Evolutionary conservation across 2,888 invertebrate genomes (phyloP).

Genomic region (Apotomis turbidana): DNA sequence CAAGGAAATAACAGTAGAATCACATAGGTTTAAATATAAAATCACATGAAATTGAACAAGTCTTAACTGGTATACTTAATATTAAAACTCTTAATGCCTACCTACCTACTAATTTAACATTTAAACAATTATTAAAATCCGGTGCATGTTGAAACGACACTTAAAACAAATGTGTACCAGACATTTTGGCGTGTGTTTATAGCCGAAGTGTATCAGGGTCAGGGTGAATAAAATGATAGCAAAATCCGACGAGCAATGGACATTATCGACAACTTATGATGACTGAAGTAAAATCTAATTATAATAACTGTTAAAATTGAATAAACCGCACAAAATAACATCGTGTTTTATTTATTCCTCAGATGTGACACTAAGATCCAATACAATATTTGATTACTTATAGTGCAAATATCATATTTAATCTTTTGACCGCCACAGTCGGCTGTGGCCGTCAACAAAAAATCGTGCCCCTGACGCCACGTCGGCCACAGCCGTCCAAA

Average conservation of each 20-base stretch:
- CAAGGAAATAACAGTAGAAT: conserved; percentile 46
- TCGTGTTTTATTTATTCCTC: conserved; percentile 60
- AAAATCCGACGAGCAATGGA: conserved; percentile 48
- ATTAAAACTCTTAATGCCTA: conserved; percentile 60
- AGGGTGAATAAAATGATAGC: conserved; percentile 46
- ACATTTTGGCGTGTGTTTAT: conserved; percentile 34
- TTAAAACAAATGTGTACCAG: conserved; percentile 16
- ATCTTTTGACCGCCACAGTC: too few species aligned
- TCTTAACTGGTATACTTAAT: conserved; percentile 44
- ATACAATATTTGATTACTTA: too few species aligned
- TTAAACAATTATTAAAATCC: conserved; percentile 41
- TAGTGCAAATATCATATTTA: too few species aligned
- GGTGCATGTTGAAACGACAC: conserved; percentile 46
- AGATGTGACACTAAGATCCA: background rate
- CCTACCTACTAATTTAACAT: conserved; percentile 60
- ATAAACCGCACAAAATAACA: conserved; percentile 81
- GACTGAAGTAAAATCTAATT: conserved; percentile 81
- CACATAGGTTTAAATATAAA: conserved; percentile 61
- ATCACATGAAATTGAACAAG: conserved; percentile 61
- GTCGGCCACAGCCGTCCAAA: too few species aligned
- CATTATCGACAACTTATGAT: conserved; percentile 67
- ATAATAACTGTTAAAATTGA: conserved; percentile 81
- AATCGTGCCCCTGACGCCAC: too few species aligned
- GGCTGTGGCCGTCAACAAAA: too few species aligned
- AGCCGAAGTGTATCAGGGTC: conserved; percentile 44